These are phyloP conservation scores for honey bee (Apis mellifera) DNA, from an alignment of 1,140 invertebrate genomes.

Conservation along the genomic window Amel_HAv3.1 CM009944.2:7172001-7172500, in stretches of 20 bases:
- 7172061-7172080: no score
- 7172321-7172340: slow-evolving; percentile 50
- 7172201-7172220: slow-evolving; percentile 35
- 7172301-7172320: slow-evolving; percentile 50
- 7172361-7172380: background rate
- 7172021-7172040: no score
- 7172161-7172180: slow-evolving; percentile 23
- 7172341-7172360: background rate
- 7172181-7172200: slow-evolving; percentile 32
- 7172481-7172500: background rate
- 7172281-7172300: slow-evolving; percentile 39
- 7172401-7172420: no score
- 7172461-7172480: background rate
- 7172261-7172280: slow-evolving; percentile 22
- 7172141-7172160: slow-evolving; percentile 30
- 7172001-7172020: no score
- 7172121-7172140: slow-evolving; percentile 27
- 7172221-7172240: slow-evolving; percentile 45
- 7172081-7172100: no score
- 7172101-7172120: background rate
- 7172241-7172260: slow-evolving; percentile 34
- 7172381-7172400: background rate
- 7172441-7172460: no score
- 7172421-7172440: no score
- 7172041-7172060: no score